Evolutionary conservation across 2,888 invertebrate genomes (phyloP).

Genomic region (Mylabris sibirica): DNA sequence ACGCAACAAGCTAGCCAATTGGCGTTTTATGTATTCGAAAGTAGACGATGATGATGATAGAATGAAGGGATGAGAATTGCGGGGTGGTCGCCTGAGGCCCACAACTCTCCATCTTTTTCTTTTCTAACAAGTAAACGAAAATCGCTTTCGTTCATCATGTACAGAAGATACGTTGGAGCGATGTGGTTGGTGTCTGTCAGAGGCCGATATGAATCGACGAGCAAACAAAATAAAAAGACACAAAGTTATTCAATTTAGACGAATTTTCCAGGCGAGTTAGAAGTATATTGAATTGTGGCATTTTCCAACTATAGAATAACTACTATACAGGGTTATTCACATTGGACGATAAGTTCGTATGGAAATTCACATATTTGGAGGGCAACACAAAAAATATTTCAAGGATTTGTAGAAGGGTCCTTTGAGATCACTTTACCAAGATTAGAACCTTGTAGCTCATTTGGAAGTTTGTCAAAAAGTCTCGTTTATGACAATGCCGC

Average conservation of each 20-base stretch:
- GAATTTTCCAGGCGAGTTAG: conserved; percentile 58
- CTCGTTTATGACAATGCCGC: too few relatives aligned
- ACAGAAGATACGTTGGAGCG: conserved; percentile 35
- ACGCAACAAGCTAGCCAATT: conserved; percentile 61
- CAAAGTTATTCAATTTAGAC: conserved; percentile 60
- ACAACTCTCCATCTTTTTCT: conserved; percentile 35
- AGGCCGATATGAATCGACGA: conserved; percentile 53
- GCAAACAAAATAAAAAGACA: conserved; percentile 59
- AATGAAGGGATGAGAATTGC: neutral
- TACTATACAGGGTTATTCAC: too few relatives aligned
- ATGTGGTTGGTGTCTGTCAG: conserved; percentile 34
- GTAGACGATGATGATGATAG: neutral
- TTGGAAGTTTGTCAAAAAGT: too few relatives aligned
- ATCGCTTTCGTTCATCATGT: conserved; percentile 56
- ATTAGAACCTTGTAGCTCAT: too few relatives aligned
- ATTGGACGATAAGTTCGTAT: too few relatives aligned
- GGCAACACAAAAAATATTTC: too few relatives aligned
- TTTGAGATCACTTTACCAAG: too few relatives aligned
- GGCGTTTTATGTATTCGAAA: conserved; percentile 56
- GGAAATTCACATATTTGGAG: too few relatives aligned
- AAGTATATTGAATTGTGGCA: conserved; percentile 52
- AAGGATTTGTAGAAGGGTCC: too few relatives aligned
- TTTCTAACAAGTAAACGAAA: conserved; percentile 45
- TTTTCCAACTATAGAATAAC: conserved; percentile 31
- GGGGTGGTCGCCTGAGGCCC: conserved; percentile 45